Evolutionary conservation across 2,113 vertebrate genomes (phyloP), one percentile per base, ranked within the genome.

Genomic region (Dicerorhinus sumatrensis): DNA sequence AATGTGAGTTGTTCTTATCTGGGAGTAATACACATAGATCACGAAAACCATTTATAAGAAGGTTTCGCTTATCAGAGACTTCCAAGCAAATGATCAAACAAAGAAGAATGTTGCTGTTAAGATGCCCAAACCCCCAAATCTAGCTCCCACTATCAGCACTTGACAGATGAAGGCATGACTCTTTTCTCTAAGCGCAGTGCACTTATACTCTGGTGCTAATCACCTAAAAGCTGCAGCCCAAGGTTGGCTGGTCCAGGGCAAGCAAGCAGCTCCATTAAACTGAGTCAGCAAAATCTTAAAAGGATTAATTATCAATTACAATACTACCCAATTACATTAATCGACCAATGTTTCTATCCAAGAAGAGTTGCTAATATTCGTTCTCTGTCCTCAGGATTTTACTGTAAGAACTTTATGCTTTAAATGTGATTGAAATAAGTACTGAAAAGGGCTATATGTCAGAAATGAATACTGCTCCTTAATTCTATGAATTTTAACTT

Each of bases 281-380:
- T 6, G 63, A 97, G 76, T 46, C 83, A 96, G 94, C 90, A 97
- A 83, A 76, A 17, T 90, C 96, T 77, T 60, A 80, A 90, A 65
- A 94, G 65, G 85, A 88, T 86, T 92, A 83, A 92, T 1, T 91
- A 90, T 33, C 87, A 8, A 72, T 0, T 70, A 77, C 65, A 86
- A 89, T n/a, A 82, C 21, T 93, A 46, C 27, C 81, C 93, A 90
- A 79, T 96, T 92, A 96, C 72, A 31, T 92, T 33, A 85, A 97
- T 2, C 95, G 83, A 79, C 92, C 8, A 73, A 83, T 67, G 25
- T 90, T 87, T 96, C 91, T 88, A 97, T 11, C 86, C 92, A 91
- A 94, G 86, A 97, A 89, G 83, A 92, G 88, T 3, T 85, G 76
- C 92, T 86, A 94, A 87, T 42, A 20, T 3, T 29, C 33, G 58